Evolutionary conservation across 1,140 invertebrate species (phyloP).

Genomic region (Eciton burchellii): DNA sequence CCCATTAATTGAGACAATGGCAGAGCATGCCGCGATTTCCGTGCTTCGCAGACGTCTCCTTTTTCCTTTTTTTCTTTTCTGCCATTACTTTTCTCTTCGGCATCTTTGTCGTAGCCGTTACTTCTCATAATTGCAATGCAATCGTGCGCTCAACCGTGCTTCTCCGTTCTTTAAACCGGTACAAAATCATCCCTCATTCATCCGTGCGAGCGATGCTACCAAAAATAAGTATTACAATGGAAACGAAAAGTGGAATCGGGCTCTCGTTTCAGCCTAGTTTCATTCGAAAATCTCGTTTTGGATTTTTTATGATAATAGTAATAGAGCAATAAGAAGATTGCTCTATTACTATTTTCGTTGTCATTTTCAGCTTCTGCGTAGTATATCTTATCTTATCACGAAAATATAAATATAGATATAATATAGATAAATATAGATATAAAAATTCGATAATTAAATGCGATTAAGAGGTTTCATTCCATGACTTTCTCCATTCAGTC

Average conservation of each 20-base stretch:
- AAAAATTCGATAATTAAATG: too few species aligned
- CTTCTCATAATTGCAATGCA: constrained; percentile 70
- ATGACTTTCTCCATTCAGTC: background rate
- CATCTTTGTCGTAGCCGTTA: constrained; percentile 58
- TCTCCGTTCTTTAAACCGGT: constrained; percentile 51
- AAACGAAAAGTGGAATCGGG: constrained; percentile 6
- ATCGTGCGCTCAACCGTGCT: constrained; percentile 54
- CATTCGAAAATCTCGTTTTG: constrained; percentile 5
- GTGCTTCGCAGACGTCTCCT: background rate
- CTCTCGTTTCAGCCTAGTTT: background rate
- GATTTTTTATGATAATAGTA: constrained; percentile 9
- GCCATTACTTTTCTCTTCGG: constrained; percentile 69
- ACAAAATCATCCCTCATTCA: constrained; percentile 35
- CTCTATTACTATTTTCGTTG: background rate
- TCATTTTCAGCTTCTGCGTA: background rate
- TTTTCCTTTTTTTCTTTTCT: constrained; percentile 35
- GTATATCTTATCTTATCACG: background rate
- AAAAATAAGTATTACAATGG: constrained; percentile 63
- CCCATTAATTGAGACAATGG: constrained; percentile 67
- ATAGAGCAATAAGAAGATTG: background rate
- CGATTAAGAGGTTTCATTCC: too few species aligned
- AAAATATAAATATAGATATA: background rate
- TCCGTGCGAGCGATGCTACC: constrained; percentile 37
- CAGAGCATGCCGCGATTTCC: constrained; percentile 11
- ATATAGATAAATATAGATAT: too few species aligned